Conservation (phyloP, 2,113 vertebrate species). For the Sylvia atricapilla region DNA sequence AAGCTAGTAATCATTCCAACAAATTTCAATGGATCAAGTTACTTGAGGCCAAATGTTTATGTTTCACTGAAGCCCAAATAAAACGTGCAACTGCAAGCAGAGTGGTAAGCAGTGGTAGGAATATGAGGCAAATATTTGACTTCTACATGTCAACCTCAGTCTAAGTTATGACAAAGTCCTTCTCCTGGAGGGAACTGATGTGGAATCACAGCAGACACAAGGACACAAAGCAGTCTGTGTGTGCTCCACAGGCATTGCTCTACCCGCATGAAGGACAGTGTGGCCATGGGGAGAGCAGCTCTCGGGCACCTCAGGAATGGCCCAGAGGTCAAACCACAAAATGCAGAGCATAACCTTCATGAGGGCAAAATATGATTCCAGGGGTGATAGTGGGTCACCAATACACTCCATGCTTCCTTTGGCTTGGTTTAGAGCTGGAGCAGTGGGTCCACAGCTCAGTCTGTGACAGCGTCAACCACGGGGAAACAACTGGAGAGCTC, state of each 20-base stretch:
- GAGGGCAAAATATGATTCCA: neutral
- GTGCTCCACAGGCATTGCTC: neutral
- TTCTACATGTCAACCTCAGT: neutral
- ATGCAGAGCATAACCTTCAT: neutral
- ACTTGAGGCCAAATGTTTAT: neutral
- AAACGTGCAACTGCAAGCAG: fast-evolving
- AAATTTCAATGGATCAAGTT: neutral
- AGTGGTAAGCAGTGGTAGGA: neutral
- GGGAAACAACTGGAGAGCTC: neutral
- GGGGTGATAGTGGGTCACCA: neutral
- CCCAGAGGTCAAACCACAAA: neutral
- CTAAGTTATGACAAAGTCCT: neutral
- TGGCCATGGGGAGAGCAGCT: neutral
- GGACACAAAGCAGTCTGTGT: neutral
- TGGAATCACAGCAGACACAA: neutral
- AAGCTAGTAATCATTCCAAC: neutral
- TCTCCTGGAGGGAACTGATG: neutral
- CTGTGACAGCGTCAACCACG: neutral
- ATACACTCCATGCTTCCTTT: neutral
- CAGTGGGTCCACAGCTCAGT: neutral
- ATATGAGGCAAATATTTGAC: neutral
- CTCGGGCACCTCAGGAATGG: neutral
- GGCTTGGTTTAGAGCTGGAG: neutral
- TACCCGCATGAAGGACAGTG: neutral
- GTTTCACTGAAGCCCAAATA: neutral